A percentile compares a stretch with the other conserved stretches of the same genome.
These are phyloP conservation scores for Oedothorax gibbosus DNA, from an alignment of 1,140 invertebrate species.

Conservation along the genomic window DNA sequence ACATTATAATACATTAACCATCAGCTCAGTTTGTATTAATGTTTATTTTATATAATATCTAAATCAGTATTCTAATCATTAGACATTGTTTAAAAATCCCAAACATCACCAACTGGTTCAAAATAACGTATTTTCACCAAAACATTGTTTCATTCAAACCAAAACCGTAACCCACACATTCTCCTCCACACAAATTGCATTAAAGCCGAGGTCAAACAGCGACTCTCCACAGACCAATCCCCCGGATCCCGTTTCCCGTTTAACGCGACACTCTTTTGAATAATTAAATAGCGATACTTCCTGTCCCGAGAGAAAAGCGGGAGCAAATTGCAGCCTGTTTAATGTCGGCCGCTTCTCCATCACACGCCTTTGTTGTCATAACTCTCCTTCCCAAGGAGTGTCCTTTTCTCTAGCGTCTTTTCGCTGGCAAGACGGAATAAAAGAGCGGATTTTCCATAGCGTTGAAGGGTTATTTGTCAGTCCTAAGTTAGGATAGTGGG, in stretches of 20 bases:
- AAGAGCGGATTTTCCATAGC: neutral
- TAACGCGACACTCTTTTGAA: constrained; percentile 4
- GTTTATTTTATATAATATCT: no score
- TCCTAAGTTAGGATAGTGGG: neutral
- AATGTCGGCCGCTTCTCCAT: neutral
- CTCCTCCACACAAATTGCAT: no score
- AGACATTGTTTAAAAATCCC: no score
- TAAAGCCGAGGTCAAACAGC: no score
- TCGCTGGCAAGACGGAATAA: neutral
- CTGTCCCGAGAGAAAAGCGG: neutral
- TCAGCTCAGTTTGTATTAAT: no score
- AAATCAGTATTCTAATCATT: no score
- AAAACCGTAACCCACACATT: no score
- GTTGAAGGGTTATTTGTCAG: neutral
- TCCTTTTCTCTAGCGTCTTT: neutral
- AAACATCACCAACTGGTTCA: no score
- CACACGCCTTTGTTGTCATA: neutral
- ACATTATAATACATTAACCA: no score
- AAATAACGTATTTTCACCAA: no score
- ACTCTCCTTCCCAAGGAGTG: neutral
- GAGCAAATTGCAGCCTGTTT: constrained; percentile 2
- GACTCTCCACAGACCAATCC: no score
- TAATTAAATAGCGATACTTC: constrained; percentile 4
- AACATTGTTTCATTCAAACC: no score
- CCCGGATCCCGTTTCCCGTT: neutral